Base-by-base conservation (phyloP, 2,888 invertebrate genomes). In the Micoletzkya japonica region DNA sequence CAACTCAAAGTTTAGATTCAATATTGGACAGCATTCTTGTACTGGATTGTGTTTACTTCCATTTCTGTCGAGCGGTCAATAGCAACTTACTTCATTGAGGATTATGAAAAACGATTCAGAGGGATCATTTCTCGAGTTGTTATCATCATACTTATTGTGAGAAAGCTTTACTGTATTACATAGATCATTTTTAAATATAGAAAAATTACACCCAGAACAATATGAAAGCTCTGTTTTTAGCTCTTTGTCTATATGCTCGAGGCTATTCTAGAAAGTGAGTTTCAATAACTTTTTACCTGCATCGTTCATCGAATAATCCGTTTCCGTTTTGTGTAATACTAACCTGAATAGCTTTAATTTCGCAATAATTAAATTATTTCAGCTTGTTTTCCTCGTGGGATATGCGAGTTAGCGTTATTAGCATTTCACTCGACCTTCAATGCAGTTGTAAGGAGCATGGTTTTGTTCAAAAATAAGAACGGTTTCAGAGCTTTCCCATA, bases 41-140 rank as follows among this genome's bases (percentile, higher is more conserved):
- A 58, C 24, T 58, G 58, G 58, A 58, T 58, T 7, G 34, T 37
- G 4, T 58, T 58, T 37, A 36, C 58, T 10, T 34, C 36, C 3
- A 58, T 58, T 58, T 36, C 58, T 24, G 58, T 36, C 4, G 56
- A 57, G 14, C 56, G 56, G 24, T 57, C 56, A 32, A 2, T 57
- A n/a, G 58, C 58, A 7, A 58, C 58, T 1, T 36, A 36, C 30
- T 58, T 10, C 7, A 26, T 58, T 4, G 36, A 58, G 20, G 36
- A 58, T 24, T 58, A 58, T 20, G 58, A 58, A 30, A 34, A 36
- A 36, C 34, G 58, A 36, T 58, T 58, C 10, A 34, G 37, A 36
- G n/a, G 24, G 37, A 36, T 4, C 24, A 10, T 28, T 36, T 58
- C 34, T 0, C 34, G 24, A 36, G 2, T n/a, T 2, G 6, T 58